phyloP scores from a whole-genome alignment of 2,797 vertebrate genomes.

The Tauraco hartlaubi region DNA sequence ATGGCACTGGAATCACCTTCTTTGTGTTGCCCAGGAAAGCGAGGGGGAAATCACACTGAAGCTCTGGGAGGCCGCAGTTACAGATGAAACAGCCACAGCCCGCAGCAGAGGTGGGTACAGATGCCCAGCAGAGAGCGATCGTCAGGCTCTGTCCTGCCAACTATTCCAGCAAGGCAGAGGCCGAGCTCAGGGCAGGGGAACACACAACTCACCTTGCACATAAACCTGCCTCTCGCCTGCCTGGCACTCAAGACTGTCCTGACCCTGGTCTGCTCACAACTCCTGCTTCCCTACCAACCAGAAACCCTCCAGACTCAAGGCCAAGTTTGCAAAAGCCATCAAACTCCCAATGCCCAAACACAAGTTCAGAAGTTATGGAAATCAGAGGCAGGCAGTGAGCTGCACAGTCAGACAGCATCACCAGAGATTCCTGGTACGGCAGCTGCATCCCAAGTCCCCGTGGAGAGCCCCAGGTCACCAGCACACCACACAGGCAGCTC shows the following conservation, averaged over 20 bases:
- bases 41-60: neutral
- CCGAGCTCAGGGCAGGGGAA: neutral
- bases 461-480: accelerated
- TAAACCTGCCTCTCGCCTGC: neutral
- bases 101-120: neutral
- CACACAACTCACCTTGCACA: neutral
- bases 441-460: neutral
- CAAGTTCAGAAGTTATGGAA: neutral
- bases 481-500: neutral
- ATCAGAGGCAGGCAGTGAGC: neutral
- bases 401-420: neutral
- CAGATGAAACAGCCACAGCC: neutral
- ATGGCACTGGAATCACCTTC: neutral
- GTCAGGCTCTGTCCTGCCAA: neutral
- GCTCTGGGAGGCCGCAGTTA: neutral
- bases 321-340: too few species aligned
- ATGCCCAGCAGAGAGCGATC: neutral
- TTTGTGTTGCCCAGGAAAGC: neutral
- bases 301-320: neutral
- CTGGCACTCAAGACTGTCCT: neutral
- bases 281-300: neutral
- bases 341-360: neutral
- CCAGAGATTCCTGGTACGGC: neutral
- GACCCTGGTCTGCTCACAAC: neutral
- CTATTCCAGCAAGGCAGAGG: neutral